Evolutionary conservation across 53 echinoderm and acorn worm species (phyloP).

Genomic region (Holothuria leucospilota): DNA sequence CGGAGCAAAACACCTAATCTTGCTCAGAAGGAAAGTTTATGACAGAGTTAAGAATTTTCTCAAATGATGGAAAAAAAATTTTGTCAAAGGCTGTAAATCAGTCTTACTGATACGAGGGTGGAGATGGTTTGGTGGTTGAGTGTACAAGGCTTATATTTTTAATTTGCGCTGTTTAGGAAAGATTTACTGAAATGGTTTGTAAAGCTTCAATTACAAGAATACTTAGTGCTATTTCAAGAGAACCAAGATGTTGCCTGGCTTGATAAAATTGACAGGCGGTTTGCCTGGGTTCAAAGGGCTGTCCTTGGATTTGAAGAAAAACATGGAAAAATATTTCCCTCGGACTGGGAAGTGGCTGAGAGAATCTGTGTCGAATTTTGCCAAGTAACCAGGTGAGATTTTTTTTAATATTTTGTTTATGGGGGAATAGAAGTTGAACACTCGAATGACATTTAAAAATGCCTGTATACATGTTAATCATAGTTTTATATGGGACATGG

Average conservation of each 20-base stretch:
- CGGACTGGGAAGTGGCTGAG: conserved; percentile 96
- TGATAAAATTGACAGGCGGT: conserved; percentile 97
- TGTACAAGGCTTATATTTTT: not conserved
- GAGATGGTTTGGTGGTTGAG: too few species aligned
- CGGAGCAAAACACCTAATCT: not conserved
- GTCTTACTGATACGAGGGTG: not conserved
- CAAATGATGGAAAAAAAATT: not conserved
- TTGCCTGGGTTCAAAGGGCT: conserved; percentile 99
- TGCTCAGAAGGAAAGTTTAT: not conserved
- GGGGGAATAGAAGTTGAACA: too few species aligned
- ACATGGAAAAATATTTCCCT: conserved; percentile 87
- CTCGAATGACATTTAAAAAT: too few species aligned
- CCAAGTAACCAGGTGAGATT: conserved; percentile 86
- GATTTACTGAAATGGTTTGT: conserved; percentile 98
- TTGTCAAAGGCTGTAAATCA: not conserved
- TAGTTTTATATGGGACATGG: too few species aligned
- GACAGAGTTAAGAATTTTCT: not conserved
- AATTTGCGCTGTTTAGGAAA: conserved; percentile 55
- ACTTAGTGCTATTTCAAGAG: conserved; percentile 92
- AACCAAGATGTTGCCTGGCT: conserved; percentile 99
- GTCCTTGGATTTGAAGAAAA: conserved; percentile 97
- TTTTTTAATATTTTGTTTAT: too few species aligned
- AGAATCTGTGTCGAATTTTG: conserved; percentile 99
- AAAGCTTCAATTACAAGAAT: conserved; percentile 94
- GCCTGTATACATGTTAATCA: too few species aligned